phyloP scores from a whole-genome alignment of 1,140 invertebrate species.

The Tetramorium simillimum region DNA sequence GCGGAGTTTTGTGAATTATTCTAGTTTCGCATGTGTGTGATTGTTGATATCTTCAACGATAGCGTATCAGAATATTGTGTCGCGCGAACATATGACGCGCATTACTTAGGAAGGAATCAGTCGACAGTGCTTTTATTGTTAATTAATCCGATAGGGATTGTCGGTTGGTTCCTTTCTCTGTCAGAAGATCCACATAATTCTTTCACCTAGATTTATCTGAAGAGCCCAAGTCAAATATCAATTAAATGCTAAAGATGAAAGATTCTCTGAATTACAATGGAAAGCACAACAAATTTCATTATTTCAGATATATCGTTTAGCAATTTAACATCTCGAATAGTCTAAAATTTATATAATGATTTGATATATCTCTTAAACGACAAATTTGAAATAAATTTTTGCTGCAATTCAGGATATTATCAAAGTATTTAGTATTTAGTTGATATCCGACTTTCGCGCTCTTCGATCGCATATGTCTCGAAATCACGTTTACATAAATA shows the following conservation, averaged over 20 bases:
- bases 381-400: not conserved
- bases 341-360: not conserved
- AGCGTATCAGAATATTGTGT: slow-evolving; percentile 45
- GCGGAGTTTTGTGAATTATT: slow-evolving; percentile 49
- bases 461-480: slow-evolving; percentile 5
- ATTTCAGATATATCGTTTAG: not conserved
- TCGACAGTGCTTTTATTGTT: slow-evolving; percentile 1
- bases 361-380: slow-evolving; percentile 5
- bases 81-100: slow-evolving; percentile 3
- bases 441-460: not conserved
- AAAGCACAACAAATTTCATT: not conserved
- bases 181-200: slow-evolving; percentile 24
- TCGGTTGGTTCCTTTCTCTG: slow-evolving; percentile 21
- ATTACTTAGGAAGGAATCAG: slow-evolving; percentile 39
- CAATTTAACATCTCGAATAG: not conserved
- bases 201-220: slow-evolving; percentile 2
- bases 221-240: not conserved
- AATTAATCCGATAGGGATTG: not conserved
- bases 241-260: not conserved
- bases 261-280: not conserved
- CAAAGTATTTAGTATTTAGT: not conserved
- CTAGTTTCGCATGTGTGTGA: slow-evolving; percentile 49
- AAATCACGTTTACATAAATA: slow-evolving; percentile 37
- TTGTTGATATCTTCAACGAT: slow-evolving; percentile 49
- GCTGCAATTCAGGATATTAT: not conserved